phyloP scores from a whole-genome alignment of 2,888 invertebrate genomes.

The Tenthredo scrophulariae region DNA sequence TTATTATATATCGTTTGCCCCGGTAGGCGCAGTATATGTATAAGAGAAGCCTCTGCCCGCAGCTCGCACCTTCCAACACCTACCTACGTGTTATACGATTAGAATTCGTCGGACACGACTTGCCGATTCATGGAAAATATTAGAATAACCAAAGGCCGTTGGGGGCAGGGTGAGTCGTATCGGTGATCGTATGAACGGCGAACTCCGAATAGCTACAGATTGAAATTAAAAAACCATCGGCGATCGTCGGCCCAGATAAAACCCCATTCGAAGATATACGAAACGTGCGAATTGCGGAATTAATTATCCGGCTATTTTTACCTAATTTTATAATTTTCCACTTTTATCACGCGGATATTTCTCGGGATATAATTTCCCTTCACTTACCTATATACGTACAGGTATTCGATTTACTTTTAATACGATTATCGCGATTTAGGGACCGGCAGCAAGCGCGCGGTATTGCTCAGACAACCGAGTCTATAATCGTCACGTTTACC shows the following conservation, averaged over 20 bases:
- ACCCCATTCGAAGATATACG: background rate
- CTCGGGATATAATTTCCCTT: background rate
- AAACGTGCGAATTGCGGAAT: background rate
- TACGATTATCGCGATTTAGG: background rate
- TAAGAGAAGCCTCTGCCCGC: background rate
- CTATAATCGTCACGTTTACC: constrained; percentile 42
- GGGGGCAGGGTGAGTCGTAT: background rate
- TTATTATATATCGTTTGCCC: constrained; percentile 70
- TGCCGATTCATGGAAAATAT: constrained; percentile 73
- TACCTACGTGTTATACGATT: constrained; percentile 58
- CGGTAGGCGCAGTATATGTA: constrained; percentile 60
- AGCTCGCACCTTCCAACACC: background rate
- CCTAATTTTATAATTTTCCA: background rate
- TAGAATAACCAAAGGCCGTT: constrained; percentile 68
- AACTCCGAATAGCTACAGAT: background rate
- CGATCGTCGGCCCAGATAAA: constrained; percentile 26
- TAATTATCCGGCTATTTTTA: background rate
- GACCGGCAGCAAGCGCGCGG: background rate
- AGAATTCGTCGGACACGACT: constrained; percentile 61
- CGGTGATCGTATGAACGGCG: background rate
- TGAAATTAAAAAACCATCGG: background rate
- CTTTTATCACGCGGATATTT: background rate
- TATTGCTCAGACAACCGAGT: background rate
- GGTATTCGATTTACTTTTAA: background rate
- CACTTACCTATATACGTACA: background rate